Evolutionary conservation across 1,140 invertebrate species (phyloP).

Genomic region (Calliopsis andreniformis): DNA sequence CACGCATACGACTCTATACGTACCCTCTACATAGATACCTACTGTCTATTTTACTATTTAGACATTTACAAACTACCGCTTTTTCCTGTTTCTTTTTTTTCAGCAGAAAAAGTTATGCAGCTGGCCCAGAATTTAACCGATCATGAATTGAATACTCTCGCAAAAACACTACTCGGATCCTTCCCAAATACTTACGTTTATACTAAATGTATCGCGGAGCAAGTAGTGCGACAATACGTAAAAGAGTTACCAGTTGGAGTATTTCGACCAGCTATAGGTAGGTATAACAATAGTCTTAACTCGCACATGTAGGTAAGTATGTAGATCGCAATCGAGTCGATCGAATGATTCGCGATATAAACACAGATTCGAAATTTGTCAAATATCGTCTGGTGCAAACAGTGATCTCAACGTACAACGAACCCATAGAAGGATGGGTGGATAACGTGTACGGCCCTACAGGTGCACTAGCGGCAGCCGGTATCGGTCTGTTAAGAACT

Average conservation of each 20-base stretch:
- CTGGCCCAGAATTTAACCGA: neutral
- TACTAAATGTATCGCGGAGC: conserved; percentile 88
- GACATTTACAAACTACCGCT: too few species aligned
- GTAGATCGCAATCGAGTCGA: too few species aligned
- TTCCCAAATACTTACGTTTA: conserved; percentile 89
- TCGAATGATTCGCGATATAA: too few species aligned
- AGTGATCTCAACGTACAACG: conserved; percentile 88
- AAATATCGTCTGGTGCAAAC: too few species aligned
- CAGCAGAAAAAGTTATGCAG: neutral
- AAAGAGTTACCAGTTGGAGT: conserved; percentile 85
- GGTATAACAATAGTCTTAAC: too few species aligned
- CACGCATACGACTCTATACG: too few species aligned
- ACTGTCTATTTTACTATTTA: too few species aligned
- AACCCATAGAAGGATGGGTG: conserved; percentile 88
- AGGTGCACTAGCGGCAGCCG: conserved; percentile 82
- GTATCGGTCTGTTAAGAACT: conserved; percentile 86
- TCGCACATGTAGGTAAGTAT: too few species aligned
- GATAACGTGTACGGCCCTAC: conserved; percentile 91
- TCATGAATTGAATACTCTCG: neutral
- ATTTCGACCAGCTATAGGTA: conserved; percentile 86
- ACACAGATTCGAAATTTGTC: too few species aligned
- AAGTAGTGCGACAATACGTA: conserved; percentile 82
- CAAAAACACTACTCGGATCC: neutral
- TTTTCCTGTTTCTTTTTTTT: neutral
- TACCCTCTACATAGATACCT: too few species aligned